A percentile compares a stretch with the other conserved stretches of the same genome.
Evolutionary conservation across 2,888 invertebrate genomes (phyloP).

Genomic region (Thalpophila matura): DNA sequence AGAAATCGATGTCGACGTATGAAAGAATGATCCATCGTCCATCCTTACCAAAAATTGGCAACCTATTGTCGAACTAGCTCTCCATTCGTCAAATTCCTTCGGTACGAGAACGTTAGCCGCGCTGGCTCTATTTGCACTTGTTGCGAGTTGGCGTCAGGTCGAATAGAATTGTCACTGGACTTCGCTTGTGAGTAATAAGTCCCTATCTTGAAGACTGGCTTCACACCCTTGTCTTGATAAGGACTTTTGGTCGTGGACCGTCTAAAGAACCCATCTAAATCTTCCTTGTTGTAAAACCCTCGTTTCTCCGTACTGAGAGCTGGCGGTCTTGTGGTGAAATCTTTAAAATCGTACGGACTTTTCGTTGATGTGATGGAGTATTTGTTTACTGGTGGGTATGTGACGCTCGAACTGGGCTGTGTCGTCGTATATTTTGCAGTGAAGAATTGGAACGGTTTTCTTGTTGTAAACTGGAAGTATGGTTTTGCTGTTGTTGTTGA

Average conservation of each 20-base stretch:
- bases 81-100: constrained; percentile 84
- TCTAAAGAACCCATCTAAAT: constrained; percentile 80
- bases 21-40: constrained; percentile 65
- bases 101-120: constrained; percentile 81
- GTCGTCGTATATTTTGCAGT: constrained; percentile 74
- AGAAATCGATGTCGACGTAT: constrained; percentile 69
- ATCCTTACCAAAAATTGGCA: constrained; percentile 86
- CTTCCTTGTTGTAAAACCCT: constrained; percentile 83
- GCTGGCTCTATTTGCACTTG: constrained; percentile 88
- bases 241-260: constrained; percentile 90
- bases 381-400: constrained; percentile 79
- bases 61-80: constrained; percentile 77
- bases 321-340: constrained; percentile 80
- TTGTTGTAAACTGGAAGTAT: constrained; percentile 74
- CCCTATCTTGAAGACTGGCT: constrained; percentile 85
- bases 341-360: constrained; percentile 90
- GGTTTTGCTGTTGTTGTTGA: constrained; percentile 69
- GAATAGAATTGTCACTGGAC: constrained; percentile 85
- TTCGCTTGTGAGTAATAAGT: constrained; percentile 86
- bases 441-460: constrained; percentile 70
- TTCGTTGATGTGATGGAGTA: constrained; percentile 88
- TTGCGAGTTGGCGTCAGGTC: constrained; percentile 87
- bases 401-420: constrained; percentile 64
- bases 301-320: constrained; percentile 72
- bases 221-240: constrained; percentile 81